Evolutionary conservation across 2,797 vertebrate species (phyloP).

Genomic region (Acipenser ruthenus): DNA sequence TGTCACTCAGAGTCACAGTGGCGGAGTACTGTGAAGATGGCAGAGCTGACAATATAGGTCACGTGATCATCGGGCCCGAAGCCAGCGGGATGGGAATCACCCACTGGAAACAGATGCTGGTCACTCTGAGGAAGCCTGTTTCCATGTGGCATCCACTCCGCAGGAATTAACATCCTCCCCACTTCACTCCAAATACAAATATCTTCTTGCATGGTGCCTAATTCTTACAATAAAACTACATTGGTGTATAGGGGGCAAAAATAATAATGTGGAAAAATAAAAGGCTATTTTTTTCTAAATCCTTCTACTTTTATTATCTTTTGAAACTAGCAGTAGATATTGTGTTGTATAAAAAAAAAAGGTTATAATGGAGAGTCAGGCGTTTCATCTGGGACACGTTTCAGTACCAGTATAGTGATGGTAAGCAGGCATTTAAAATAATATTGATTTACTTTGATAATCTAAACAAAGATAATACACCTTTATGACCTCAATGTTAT

Average conservation of each 20-base stretch:
- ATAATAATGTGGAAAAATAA: slow-evolving; percentile 19
- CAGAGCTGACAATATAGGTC: slow-evolving; percentile 81
- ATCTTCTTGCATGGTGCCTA: slow-evolving; percentile 50
- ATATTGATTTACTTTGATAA: slow-evolving; percentile 3
- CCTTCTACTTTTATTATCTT: slow-evolving; percentile 27
- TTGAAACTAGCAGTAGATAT: slow-evolving; percentile 33
- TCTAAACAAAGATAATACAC: too few relatives aligned
- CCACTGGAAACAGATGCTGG: slow-evolving; percentile 98
- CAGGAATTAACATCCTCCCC: slow-evolving; percentile 59
- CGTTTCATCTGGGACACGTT: background rate
- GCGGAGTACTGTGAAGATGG: slow-evolving; percentile 83
- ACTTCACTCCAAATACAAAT: slow-evolving; percentile 7
- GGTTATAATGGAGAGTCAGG: background rate
- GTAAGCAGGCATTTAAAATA: too few relatives aligned
- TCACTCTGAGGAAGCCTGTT: slow-evolving; percentile 86
- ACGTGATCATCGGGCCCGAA: slow-evolving; percentile 87
- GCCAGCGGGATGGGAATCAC: slow-evolving; percentile 91
- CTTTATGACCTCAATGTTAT: too few relatives aligned
- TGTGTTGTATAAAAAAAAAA: background rate
- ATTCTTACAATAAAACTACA: slow-evolving; percentile 31
- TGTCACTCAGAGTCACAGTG: slow-evolving; percentile 88
- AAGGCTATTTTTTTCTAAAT: slow-evolving; percentile 48
- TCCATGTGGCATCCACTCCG: slow-evolving; percentile 96
- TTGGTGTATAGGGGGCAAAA: slow-evolving; percentile 24
- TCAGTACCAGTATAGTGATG: too few relatives aligned